Evolutionary conservation across 2,797 vertebrate species (phyloP).

Genomic region (Gymnodraco acuticeps): DNA sequence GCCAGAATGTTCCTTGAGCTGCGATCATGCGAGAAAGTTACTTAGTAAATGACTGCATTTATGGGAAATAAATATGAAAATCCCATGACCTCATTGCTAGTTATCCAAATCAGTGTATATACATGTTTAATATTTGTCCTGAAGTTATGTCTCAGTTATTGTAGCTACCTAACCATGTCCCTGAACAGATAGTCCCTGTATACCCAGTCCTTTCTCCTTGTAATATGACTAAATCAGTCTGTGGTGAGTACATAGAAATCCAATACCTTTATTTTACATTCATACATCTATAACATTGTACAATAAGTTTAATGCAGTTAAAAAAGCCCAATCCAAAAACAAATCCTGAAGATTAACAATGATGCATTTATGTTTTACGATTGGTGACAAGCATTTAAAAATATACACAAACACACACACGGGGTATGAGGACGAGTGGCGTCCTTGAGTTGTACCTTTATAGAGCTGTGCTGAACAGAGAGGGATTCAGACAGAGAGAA

Average conservation of each 20-base stretch:
- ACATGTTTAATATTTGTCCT: neutral
- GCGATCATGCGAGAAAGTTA: neutral
- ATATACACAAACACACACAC: slow-evolving; percentile 62
- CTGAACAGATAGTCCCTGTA: neutral
- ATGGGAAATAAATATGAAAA: slow-evolving; percentile 47
- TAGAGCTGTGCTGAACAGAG: slow-evolving; percentile 75
- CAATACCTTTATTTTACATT: slow-evolving; percentile 99
- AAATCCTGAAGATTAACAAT: slow-evolving; percentile 93
- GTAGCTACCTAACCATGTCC: neutral
- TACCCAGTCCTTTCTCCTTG: neutral
- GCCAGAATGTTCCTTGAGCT: neutral
- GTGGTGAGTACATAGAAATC: slow-evolving; percentile 75
- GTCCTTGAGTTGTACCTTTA: slow-evolving; percentile 85
- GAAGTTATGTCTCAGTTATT: neutral
- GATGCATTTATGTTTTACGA: slow-evolving; percentile 80
- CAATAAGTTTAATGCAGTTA: slow-evolving; percentile 93
- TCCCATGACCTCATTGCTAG: neutral
- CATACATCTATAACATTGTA: slow-evolving; percentile 97
- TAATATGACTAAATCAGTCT: slow-evolving; percentile 25
- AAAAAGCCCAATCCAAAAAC: slow-evolving; percentile 88
- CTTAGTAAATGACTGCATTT: slow-evolving; percentile 25
- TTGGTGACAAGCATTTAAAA: slow-evolving; percentile 85
- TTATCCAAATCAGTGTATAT: neutral
- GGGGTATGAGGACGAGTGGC: slow-evolving; percentile 70
- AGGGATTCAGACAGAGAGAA: slow-evolving; percentile 85